Percentiles rank a stretch among this genome's conserved stretches.
Evolutionary conservation across 2,797 vertebrate species (phyloP).

Genomic region (Sebastes paucispinis): DNA sequence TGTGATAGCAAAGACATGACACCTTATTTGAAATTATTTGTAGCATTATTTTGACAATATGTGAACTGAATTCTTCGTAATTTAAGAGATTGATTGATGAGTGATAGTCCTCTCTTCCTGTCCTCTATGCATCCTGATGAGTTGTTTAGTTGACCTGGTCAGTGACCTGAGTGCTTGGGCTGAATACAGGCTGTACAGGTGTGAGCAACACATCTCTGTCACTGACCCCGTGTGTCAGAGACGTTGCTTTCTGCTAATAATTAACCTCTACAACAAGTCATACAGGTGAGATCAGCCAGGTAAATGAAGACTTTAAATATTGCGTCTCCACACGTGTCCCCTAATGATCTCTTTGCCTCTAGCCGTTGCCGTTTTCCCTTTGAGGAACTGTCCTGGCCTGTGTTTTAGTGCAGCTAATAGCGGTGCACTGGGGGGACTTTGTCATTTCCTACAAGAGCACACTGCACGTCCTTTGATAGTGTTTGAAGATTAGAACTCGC

Average conservation of each 20-base stretch:
- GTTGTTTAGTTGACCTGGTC: conserved; percentile 29
- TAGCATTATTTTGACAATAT: not conserved
- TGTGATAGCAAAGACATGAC: not conserved
- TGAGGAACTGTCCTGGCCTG: conserved; percentile 71
- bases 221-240: conserved; percentile 43
- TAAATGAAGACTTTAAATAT: conserved; percentile 70
- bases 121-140: not conserved
- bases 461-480: conserved; percentile 68
- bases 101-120: not conserved
- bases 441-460: conserved; percentile 75
- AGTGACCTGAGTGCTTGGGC: conserved; percentile 23
- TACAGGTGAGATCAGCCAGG: conserved; percentile 59
- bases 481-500: conserved; percentile 69
- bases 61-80: not conserved
- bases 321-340: conserved; percentile 54
- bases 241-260: conserved; percentile 45
- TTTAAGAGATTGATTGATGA: not conserved
- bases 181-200: conserved; percentile 37
- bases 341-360: conserved; percentile 63
- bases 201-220: conserved; percentile 44
- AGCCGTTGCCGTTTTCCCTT: conserved; percentile 63
- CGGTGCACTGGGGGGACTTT: conserved; percentile 61
- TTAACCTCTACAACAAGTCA: conserved; percentile 46
- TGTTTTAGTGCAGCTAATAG: conserved; percentile 77
- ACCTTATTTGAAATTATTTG: not conserved